These are phyloP conservation scores for Drosophila imparisetae DNA, from an alignment of 2,888 invertebrate genomes.

Conservation along the genomic window DNA sequence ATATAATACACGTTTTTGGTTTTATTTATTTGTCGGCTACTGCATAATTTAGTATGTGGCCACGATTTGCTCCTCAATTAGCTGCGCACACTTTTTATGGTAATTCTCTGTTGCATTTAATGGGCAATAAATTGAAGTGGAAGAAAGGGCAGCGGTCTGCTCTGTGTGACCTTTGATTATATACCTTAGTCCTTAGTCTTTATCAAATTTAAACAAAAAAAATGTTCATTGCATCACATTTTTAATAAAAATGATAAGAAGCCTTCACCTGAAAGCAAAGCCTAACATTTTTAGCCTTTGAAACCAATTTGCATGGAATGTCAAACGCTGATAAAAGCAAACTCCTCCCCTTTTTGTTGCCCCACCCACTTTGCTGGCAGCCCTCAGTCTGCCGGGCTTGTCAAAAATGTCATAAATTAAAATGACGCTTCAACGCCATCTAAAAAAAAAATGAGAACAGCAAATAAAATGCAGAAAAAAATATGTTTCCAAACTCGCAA, in stretches of 20 bases:
- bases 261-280: neutral
- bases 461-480: slow-evolving; percentile 16
- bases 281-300: neutral
- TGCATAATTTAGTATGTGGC: slow-evolving; percentile 57
- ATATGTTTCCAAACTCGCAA: slow-evolving; percentile 24
- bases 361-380: neutral
- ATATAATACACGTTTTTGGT: slow-evolving; percentile 36
- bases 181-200: neutral
- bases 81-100: slow-evolving; percentile 27
- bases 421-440: slow-evolving; percentile 52
- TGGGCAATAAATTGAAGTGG: neutral
- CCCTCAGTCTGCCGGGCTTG: slow-evolving; percentile 15
- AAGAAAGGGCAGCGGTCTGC: neutral
- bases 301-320: slow-evolving; percentile 8
- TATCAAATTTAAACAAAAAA: neutral
- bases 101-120: slow-evolving; percentile 14
- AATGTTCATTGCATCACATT: neutral
- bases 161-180: neutral
- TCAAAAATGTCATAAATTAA: slow-evolving; percentile 75
- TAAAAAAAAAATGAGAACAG: neutral
- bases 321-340: neutral
- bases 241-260: neutral
- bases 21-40: slow-evolving; percentile 52
- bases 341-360: neutral
- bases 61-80: slow-evolving; percentile 49